A percentile compares a stretch with the other conserved stretches of the same genome.
These are phyloP conservation scores for Alentia gelatinosa DNA, from an alignment of 2,888 invertebrate species.

Conservation along the genomic window DNA sequence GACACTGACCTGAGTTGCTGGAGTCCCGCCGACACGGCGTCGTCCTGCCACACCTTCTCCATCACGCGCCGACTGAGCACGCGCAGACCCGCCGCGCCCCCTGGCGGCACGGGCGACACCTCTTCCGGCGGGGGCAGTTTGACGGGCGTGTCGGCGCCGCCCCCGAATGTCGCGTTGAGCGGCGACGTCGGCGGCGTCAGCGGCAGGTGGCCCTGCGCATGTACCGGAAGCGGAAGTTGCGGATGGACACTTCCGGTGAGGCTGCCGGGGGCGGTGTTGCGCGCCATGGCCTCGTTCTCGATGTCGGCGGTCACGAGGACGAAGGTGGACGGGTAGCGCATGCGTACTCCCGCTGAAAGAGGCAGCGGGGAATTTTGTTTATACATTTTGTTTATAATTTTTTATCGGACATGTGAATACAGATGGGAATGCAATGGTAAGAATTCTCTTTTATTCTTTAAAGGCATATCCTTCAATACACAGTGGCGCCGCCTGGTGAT, in stretches of 20 bases:
- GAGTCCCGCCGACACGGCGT: slow-evolving; percentile 79
- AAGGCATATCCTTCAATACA: no score
- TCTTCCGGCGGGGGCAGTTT: slow-evolving; percentile 62
- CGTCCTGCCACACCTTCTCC: slow-evolving; percentile 87
- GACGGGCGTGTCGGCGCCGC: slow-evolving; percentile 62
- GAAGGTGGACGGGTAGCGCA: slow-evolving; percentile 97
- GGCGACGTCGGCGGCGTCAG: slow-evolving; percentile 77
- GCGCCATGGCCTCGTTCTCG: slow-evolving; percentile 67
- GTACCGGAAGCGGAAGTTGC: slow-evolving; percentile 65
- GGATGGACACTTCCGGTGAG: neutral
- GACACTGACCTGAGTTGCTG: slow-evolving; percentile 4
- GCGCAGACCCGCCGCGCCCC: slow-evolving; percentile 12
- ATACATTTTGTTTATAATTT: no score
- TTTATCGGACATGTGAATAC: no score
- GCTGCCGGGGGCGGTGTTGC: neutral
- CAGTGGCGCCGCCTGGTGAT: no score
- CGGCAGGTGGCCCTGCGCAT: slow-evolving; percentile 57
- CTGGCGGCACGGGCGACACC: neutral
- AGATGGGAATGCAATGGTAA: no score
- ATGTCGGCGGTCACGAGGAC: slow-evolving; percentile 85
- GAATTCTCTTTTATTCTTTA: no score
- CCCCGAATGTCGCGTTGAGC: slow-evolving; percentile 67
- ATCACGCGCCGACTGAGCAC: slow-evolving; percentile 68
- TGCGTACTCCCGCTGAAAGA: slow-evolving; percentile 89
- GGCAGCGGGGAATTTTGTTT: neutral